Base-by-base conservation (phyloP, 2,888 invertebrate species). In the Aphidius colemani region DNA sequence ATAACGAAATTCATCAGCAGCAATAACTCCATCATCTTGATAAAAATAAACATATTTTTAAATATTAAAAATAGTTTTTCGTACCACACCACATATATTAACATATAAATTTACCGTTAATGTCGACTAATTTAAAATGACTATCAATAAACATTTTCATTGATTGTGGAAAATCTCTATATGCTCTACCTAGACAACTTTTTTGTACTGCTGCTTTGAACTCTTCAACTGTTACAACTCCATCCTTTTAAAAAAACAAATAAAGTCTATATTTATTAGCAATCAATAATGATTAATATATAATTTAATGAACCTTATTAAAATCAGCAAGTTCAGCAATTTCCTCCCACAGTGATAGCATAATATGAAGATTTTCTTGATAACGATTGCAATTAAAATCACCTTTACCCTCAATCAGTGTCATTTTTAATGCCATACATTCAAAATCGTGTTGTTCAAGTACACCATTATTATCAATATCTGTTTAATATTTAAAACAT, bases 141-240 rank as follows among this genome's bases (percentile, higher is more conserved):
- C 90, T 88, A 80, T 93, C 93, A 77, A 93, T 93, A 80, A 93
- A 93, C 78, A 92, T 91, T 77, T 89, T 92, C 90, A 93, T 91
- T 6, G 93, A 92, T 78, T 93, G 91, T 0, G 93, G 93, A 76
- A 94, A 93, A 66, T 93, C 91, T 9, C 88, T 88, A 77, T 91
- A 93, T 68, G 87, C 85, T 74, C 89, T 87, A 6, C 93, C 93
- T 30, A 93, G 86, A 77, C 93, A 93, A 71, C 90, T 91, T 78
- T 89, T 90, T 80, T 92, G 89, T 1, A 94, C 92, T 0, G 93
- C 93, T 73, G 86, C 85, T 79, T 93, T 93, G 83, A 93, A 93
- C 78, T 94, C 93, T 1, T 91, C 91, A 63, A 89, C 89, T 5
- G 92, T 89, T 72, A 94, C 91, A 78, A 88, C 88, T 53, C 93